Base-by-base conservation (phyloP, 2,888 invertebrate genomes). In the Drosophila kokeensis region DNA sequence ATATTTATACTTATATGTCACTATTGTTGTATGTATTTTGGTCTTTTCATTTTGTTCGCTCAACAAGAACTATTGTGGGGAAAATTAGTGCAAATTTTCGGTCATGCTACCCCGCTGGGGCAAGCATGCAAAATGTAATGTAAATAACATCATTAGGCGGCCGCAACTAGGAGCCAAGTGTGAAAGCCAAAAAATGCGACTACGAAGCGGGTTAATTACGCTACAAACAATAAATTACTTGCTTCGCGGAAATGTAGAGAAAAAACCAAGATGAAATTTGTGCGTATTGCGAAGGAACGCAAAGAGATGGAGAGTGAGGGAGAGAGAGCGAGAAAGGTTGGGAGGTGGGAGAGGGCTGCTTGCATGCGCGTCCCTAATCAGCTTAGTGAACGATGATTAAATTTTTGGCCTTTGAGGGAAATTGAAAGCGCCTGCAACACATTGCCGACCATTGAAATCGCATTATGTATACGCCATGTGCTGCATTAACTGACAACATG, bases 171-270 rank as follows among this genome's bases (percentile, higher is more conserved):
- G 40, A 29, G 66, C 45, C 72, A 71, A 82, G 82, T 76, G 87
- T 68, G 67, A 83, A 84, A 77, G 81, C 73, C 73, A 76, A 73
- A 71, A 75, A 76, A 61, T 55, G 75, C 70, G 72, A 75, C 79
- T 79, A 73, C 72, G 66, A 70, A 78, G 71, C 74, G 75, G 79
- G 88, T 89, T 89, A 89, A 91, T 87, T 91, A 90, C 79, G 81
- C 79, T 75, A 84, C 79, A 90, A 78, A 83, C 73, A 87, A 84
- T 91, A 87, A 91, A 84, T 90, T 90, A 81, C 81, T 80, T 68
- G 69, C 55, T 55, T 60, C 48, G 66, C 52, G 67, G 73, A 73
- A 76, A 73, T 55, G 69, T 50, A 29, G 21, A 58, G 13, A 54
- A 54, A 66, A 27, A 66, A 58, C 36, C 45, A 62, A 62, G 55